These are phyloP conservation scores for Caenorhabditis tropicalis DNA, from an alignment of 1,140 invertebrate species.

Conservation along the genomic window DNA sequence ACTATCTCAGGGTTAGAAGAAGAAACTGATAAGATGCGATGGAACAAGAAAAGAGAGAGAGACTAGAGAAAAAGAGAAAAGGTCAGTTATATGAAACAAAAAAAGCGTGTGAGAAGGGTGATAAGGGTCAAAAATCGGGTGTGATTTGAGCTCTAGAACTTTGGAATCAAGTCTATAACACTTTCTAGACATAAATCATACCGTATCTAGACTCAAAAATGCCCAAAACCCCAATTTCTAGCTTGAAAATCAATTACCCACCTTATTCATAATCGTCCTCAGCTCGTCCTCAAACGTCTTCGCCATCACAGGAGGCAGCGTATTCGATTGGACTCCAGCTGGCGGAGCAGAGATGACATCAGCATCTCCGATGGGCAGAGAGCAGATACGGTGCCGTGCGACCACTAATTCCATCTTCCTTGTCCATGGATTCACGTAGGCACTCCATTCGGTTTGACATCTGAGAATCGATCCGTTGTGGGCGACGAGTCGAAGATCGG, in stretches of 20 bases:
- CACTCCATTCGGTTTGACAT: constrained; percentile 85
- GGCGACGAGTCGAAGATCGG: constrained; percentile 63
- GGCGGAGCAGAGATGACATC: constrained; percentile 13
- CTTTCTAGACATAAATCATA: too few species aligned
- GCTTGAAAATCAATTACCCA: too few species aligned
- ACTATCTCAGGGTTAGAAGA: not conserved
- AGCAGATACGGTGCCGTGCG: constrained; percentile 81
- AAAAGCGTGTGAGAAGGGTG: not conserved
- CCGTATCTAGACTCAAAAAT: too few species aligned
- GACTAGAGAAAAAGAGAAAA: not conserved
- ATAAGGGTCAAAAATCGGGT: not conserved
- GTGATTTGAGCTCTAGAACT: not conserved
- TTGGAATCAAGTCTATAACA: too few species aligned
- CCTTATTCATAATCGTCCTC: constrained; percentile 51
- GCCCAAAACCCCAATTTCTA: too few species aligned
- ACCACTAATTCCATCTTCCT: constrained; percentile 87
- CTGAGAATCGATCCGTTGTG: constrained; percentile 62
- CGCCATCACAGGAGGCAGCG: constrained; percentile 44
- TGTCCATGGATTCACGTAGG: constrained; percentile 91
- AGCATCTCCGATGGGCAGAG: constrained; percentile 54
- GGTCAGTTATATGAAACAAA: constrained; percentile 12
- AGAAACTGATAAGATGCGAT: not conserved
- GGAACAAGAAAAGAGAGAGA: not conserved
- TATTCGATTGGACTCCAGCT: not conserved
- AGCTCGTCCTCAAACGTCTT: constrained; percentile 54